Evolutionary conservation across 2,888 invertebrate genomes (phyloP), one percentile per base, ranked within the genome.

Genomic region (Polymixis flavicincta): DNA sequence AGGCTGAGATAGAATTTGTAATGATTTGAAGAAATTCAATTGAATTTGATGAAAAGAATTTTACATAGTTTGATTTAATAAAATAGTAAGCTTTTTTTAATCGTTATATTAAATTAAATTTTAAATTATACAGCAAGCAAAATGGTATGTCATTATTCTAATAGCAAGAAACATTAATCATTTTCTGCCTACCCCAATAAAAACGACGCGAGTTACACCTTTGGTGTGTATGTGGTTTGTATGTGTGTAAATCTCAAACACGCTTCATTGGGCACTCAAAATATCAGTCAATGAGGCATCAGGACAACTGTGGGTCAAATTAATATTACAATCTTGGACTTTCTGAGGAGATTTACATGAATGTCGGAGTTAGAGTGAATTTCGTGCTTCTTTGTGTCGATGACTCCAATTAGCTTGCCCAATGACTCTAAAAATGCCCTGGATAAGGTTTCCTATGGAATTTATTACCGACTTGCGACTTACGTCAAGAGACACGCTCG

Each of bases 1-100:
- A 54, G 42, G 60, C 71, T 77, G 63, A 55, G 59, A 67, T 70
- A 48, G 71, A 71, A 71, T 85, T 69, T 76, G n/a, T 60, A 70
- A 81, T 84, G 61, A 52, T 68, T 84, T 13, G n/a, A 59, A 9
- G 14, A 59, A 55, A 82, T n/a, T 66, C n/a, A 32, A 11, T 7
- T 14, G 11, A 66, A 66, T 59, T n/a, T n/a, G n/a, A n/a, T n/a
- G n/a, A n/a, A n/a, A n/a, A n/a, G n/a, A 1, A 11, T 22, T 50
- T 57, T 59, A 22, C 9, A 45, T 60, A 37, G 42, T 57, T 61
- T 52, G 7, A 19, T 52, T 50, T 28, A 73, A 3, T 22, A 22
- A 59, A 59, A 22, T 59, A 59, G 19, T 25, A 0, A 25, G 7
- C 22, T 22, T 9, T 59, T 2, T 32, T 32, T 2, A n/a, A n/a